Evolutionary conservation across 2,797 vertebrate species (phyloP), one percentile per base, ranked within the genome.

Genomic region (Sebastolobus alascanus): DNA sequence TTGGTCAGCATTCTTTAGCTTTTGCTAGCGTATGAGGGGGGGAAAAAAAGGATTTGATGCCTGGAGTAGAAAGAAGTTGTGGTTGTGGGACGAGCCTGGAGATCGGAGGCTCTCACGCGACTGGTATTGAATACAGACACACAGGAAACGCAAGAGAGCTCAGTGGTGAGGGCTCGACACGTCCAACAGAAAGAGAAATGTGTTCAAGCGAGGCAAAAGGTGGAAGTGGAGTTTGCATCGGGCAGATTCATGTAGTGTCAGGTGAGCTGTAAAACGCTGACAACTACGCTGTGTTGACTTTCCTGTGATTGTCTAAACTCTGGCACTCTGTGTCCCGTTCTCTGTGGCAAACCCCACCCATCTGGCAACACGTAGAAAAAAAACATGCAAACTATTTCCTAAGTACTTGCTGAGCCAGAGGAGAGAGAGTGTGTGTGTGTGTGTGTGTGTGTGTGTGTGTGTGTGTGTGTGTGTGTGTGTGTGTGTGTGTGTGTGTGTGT

Each of bases 241-340:
- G 31, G 46, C 73, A 27, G 16, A 33, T 54, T 68, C 14, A 46
- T 4, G 13, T 1, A 8, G 68, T 6, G 43, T 67, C 64, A 81
- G 68, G 29, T 74, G 77, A 84, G 83, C 80, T 9, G 68, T 75
- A 75, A 87, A 86, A 77, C 6, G 11, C 40, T 12, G 20, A 58
- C 37, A 76, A 54, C 1, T 12, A 56, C 0, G 1, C 16, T 1
- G 11, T 3, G 0, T 25, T 31, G 64, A 68, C 58, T 60, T 68
- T 90, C 86, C 85, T 89, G 86, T 6, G 4, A 87, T 88, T 90
- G 90, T 89, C 25, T 67, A 3, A n/a, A 60, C 67, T 27, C 55
- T 55, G 78, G 66, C 11, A 56, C 65, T 37, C 14, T 4, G 54
- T 65, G 60, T 60, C 18, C 71, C 67, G n/a, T 27, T 33, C 75